Evolutionary conservation across 2,888 invertebrate genomes (phyloP).

Genomic region (Campopleginae sp.): DNA sequence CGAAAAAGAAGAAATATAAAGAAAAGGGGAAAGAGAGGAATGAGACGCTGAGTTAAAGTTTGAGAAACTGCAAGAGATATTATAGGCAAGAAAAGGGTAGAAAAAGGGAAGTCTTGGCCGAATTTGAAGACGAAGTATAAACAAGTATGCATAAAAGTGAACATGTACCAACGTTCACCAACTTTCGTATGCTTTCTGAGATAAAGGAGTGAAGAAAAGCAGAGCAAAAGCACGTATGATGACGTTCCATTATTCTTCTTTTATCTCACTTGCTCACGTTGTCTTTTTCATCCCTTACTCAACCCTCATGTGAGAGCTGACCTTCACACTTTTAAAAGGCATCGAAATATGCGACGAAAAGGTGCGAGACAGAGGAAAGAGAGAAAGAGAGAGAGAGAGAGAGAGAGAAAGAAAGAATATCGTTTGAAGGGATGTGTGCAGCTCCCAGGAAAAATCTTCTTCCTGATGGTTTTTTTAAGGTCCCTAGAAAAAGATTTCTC

Average conservation of each 20-base stretch:
- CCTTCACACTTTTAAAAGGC: conserved; percentile 56
- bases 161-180: conserved; percentile 15
- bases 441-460: conserved; percentile 47
- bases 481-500: conserved; percentile 37
- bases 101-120: conserved; percentile 28
- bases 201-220: conserved; percentile 18
- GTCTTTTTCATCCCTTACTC: not conserved
- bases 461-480: conserved; percentile 45
- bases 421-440: conserved; percentile 32
- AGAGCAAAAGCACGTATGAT: conserved; percentile 30
- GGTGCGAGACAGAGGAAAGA: conserved; percentile 3
- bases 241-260: conserved; percentile 42
- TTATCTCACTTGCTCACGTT: conserved; percentile 19
- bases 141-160: conserved; percentile 2
- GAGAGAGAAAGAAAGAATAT: not conserved
- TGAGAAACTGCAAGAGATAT: conserved; percentile 47
- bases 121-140: conserved; percentile 41
- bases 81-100: conserved; percentile 40
- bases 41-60: conserved; percentile 43
- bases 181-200: conserved; percentile 49
- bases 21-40: conserved; percentile 5
- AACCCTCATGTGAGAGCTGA: conserved; percentile 45
- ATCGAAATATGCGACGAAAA: conserved; percentile 8
- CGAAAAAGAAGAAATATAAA: not conserved
- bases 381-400: conserved; percentile 31